These are phyloP conservation scores for Paralichthys olivaceus DNA, from an alignment of 2,113 vertebrate species.

Conservation along the genomic window DNA sequence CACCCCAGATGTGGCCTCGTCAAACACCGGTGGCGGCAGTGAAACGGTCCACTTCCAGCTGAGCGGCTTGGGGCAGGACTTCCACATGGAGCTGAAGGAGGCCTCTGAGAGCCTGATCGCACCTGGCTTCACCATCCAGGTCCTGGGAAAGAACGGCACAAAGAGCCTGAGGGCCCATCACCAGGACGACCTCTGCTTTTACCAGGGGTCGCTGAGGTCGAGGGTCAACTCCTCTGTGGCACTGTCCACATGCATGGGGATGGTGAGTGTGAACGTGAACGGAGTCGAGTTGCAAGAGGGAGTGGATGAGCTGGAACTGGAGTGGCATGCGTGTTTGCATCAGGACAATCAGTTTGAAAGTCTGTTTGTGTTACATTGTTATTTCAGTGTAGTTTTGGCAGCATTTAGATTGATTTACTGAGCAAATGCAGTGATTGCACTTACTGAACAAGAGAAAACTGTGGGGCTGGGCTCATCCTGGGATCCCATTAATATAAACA, in stretches of 20 bases:
- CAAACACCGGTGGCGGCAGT: background rate
- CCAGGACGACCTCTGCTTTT: conserved; percentile 88
- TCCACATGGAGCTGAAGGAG: conserved; percentile 86
- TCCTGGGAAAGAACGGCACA: conserved; percentile 82
- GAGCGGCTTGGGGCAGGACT: conserved; percentile 84
- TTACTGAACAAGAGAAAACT: conserved; percentile 8
- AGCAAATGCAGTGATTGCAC: conserved; percentile 34
- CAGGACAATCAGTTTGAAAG: background rate
- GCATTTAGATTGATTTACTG: conserved; percentile 29
- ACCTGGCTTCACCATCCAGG: conserved; percentile 87
- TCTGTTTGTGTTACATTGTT: conserved; percentile 15
- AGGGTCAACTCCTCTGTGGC: conserved; percentile 88
- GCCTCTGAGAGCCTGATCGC: conserved; percentile 80
- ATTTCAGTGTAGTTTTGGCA: conserved; percentile 30
- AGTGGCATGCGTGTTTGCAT: conserved; percentile 7
- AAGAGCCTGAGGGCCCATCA: conserved; percentile 80
- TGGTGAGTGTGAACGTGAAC: conserved; percentile 85
- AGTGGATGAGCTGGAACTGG: background rate
- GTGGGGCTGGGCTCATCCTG: conserved; percentile 25
- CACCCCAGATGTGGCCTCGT: conserved; percentile 20
- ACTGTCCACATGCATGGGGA: conserved; percentile 88
- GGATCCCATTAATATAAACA: conserved; percentile 48
- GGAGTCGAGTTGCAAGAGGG: conserved; percentile 40
- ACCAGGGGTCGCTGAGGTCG: conserved; percentile 86
- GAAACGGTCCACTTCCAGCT: conserved; percentile 83